phyloP scores from a whole-genome alignment of 1,140 invertebrate species.

The Drosophila nannoptera region DNA sequence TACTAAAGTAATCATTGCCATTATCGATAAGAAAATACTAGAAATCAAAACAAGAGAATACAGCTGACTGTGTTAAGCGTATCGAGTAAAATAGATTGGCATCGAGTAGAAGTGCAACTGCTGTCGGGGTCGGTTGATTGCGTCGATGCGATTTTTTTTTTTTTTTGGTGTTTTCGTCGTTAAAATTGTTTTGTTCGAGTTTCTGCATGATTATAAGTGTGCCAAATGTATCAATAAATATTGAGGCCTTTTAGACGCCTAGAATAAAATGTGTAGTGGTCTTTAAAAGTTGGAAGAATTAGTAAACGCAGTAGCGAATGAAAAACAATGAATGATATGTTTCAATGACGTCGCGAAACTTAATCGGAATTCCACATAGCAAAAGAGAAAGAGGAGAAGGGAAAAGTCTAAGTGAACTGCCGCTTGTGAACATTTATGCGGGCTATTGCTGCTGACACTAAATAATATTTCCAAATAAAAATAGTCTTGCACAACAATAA shows the following conservation, averaged over 20 bases:
- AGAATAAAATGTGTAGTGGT: slow-evolving; percentile 47
- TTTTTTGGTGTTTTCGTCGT: slow-evolving; percentile 44
- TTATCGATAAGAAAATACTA: slow-evolving; percentile 6
- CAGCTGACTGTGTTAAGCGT: slow-evolving; percentile 21
- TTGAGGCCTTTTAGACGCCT: slow-evolving; percentile 43
- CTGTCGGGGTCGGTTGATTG: slow-evolving; percentile 33
- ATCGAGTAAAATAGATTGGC: slow-evolving; percentile 16
- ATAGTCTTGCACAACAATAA: slow-evolving; percentile 26
- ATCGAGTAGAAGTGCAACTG: slow-evolving; percentile 43
- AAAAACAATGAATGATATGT: slow-evolving; percentile 43
- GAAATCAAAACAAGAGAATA: slow-evolving; percentile 1
- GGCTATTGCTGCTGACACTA: slow-evolving; percentile 35
- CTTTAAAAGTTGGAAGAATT: slow-evolving; percentile 28
- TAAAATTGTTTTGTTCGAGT: slow-evolving; percentile 55
- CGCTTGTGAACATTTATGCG: slow-evolving; percentile 50
- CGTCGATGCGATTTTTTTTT: slow-evolving; percentile 9
- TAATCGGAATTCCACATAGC: slow-evolving; percentile 47
- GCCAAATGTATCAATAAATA: slow-evolving; percentile 54
- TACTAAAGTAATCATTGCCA: too few relatives aligned
- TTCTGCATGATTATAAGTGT: slow-evolving; percentile 55
- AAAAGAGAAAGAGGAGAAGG: slow-evolving; percentile 47
- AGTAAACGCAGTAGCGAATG: slow-evolving; percentile 22
- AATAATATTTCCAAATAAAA: slow-evolving; percentile 38
- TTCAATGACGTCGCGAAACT: slow-evolving; percentile 65
- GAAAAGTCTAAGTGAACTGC: slow-evolving; percentile 23